Percentiles rank a stretch among this genome's conserved stretches.
These are phyloP conservation scores for Hypomecis atomaria DNA, from an alignment of 2,888 invertebrate genomes.

Conservation along the genomic window DNA sequence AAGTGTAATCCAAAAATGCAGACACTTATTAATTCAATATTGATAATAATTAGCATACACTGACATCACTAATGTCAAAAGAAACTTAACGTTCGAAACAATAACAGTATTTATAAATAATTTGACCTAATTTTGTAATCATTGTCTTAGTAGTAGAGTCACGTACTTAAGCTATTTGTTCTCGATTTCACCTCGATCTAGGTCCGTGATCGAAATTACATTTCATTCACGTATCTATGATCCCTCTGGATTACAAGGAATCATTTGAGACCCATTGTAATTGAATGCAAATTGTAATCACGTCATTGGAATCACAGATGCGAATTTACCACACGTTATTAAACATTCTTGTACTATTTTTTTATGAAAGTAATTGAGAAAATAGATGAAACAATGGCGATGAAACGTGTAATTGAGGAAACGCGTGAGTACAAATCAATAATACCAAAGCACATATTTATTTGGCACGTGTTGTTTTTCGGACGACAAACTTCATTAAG, in stretches of 20 bases:
- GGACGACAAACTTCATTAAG: slow-evolving; percentile 27
- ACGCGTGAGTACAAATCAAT: background rate
- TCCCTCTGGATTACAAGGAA: slow-evolving; percentile 28
- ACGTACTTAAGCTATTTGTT: slow-evolving; percentile 39
- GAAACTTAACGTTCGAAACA: slow-evolving; percentile 1
- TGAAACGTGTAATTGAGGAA: slow-evolving; percentile 8
- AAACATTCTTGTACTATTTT: slow-evolving; percentile 18
- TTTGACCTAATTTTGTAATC: slow-evolving; percentile 42
- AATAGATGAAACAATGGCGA: slow-evolving; percentile 15
- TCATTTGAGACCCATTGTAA: slow-evolving; percentile 35
- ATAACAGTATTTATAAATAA: slow-evolving; percentile 26
- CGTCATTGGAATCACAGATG: slow-evolving; percentile 32
- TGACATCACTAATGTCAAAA: background rate
- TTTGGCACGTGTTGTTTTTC: slow-evolving; percentile 35
- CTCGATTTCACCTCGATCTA: slow-evolving; percentile 47
- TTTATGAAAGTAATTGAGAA: slow-evolving; percentile 23
- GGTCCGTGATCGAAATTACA: slow-evolving; percentile 43
- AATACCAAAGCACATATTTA: slow-evolving; percentile 9
- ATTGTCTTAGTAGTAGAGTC: slow-evolving; percentile 38
- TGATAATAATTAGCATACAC: background rate
- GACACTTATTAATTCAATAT: background rate
- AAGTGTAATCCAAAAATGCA: background rate
- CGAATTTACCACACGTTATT: slow-evolving; percentile 28
- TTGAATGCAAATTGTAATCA: slow-evolving; percentile 18
- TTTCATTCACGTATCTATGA: slow-evolving; percentile 34